phyloP scores from a whole-genome alignment of 2,797 vertebrate species.

The Chiloscyllium punctatum region DNA sequence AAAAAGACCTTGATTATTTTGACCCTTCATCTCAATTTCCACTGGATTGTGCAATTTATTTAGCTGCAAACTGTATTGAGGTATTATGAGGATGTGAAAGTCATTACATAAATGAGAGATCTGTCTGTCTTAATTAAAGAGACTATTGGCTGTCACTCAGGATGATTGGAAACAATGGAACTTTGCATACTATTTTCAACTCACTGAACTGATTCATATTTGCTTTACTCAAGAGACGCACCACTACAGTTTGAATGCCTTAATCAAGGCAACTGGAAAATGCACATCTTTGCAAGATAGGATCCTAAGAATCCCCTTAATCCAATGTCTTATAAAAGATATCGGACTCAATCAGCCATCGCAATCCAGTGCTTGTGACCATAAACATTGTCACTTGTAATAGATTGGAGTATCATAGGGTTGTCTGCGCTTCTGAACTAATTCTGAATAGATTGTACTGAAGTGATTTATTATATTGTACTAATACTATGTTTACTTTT shows the following conservation, averaged over 20 bases:
- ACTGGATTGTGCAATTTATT: not conserved
- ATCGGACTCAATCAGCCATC: not conserved
- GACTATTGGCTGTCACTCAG: not conserved
- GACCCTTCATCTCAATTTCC: not conserved
- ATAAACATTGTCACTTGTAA: not conserved
- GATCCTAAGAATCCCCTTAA: not conserved
- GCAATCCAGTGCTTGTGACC: not conserved
- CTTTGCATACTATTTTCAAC: not conserved
- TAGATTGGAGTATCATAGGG: not conserved
- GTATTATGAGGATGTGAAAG: not conserved
- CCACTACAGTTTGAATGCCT: not conserved
- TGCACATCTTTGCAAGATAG: not conserved
- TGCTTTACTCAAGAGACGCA: not conserved
- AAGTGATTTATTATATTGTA: slow-evolving; percentile 13
- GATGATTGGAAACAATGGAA: not conserved
- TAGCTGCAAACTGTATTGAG: not conserved
- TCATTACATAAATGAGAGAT: not conserved
- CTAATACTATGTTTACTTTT: not conserved
- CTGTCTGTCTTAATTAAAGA: not conserved
- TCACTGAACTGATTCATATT: not conserved
- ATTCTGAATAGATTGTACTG: slow-evolving; percentile 1
- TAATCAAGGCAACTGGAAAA: not conserved
- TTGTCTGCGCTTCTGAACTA: slow-evolving; percentile 17
- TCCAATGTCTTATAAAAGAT: not conserved
- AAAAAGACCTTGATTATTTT: no score